Percentiles rank a stretch among this genome's conserved stretches.
phyloP scores from a whole-genome alignment of 2,113 vertebrate genomes.

The Turnix velox region DNA sequence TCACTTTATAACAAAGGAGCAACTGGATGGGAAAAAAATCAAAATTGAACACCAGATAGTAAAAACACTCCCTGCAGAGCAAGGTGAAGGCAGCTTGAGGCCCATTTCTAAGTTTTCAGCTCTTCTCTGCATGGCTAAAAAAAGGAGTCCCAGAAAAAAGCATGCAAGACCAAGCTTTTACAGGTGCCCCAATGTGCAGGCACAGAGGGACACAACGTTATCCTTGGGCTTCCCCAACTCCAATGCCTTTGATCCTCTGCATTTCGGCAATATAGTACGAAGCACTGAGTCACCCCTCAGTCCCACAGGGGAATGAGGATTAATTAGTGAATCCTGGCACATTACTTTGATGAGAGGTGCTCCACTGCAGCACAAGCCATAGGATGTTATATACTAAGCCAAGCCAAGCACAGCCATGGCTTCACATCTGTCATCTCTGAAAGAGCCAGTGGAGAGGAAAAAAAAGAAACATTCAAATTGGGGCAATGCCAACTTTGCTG shows the following conservation, averaged over 20 bases:
- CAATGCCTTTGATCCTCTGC: background rate
- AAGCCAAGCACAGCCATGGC: background rate
- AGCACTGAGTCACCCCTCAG: background rate
- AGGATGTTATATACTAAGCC: background rate
- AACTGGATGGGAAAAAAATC: background rate
- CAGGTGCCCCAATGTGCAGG: background rate
- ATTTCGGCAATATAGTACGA: background rate
- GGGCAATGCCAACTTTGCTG: background rate
- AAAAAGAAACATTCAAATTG: rapidly evolving
- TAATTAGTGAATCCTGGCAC: background rate
- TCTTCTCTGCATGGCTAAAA: background rate
- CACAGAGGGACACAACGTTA: background rate
- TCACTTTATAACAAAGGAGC: background rate
- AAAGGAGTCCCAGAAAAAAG: background rate
- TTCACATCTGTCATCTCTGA: background rate
- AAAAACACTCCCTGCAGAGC: background rate
- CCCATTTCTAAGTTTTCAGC: background rate
- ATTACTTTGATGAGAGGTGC: background rate
- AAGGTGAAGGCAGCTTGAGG: background rate
- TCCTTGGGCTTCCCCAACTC: background rate
- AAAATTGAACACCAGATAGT: background rate
- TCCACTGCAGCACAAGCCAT: background rate
- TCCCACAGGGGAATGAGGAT: background rate
- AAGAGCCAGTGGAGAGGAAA: background rate
- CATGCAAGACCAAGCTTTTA: rapidly evolving